Percentiles rank a stretch among this genome's conserved stretches.
phyloP scores from a whole-genome alignment of 2,888 invertebrate species.

The Tiliacea aurago region DNA sequence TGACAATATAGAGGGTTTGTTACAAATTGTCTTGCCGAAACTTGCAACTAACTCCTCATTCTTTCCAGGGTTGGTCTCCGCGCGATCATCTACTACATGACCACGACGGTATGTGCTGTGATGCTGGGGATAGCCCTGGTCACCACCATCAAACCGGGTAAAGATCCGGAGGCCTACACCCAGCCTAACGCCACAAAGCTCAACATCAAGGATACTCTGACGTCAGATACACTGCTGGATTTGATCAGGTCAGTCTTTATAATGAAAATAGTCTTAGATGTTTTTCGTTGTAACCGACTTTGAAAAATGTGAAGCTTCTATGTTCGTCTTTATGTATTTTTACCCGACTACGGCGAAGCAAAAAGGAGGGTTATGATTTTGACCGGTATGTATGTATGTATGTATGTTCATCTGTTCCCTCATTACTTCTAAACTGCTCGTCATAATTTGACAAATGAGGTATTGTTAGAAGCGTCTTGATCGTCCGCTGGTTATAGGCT shows the following conservation, averaged over 20 bases:
- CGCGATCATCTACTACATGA: slow-evolving; percentile 97
- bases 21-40: neutral
- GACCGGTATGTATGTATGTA: too few species aligned
- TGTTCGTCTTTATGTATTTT: too few species aligned
- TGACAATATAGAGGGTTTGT: neutral
- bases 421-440: too few species aligned
- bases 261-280: neutral
- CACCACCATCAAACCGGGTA: slow-evolving; percentile 96
- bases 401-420: too few species aligned
- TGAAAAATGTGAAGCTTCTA: too few species aligned
- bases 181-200: slow-evolving; percentile 87
- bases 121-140: slow-evolving; percentile 97
- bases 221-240: slow-evolving; percentile 97
- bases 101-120: slow-evolving; percentile 97
- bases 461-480: too few species aligned
- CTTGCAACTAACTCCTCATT: slow-evolving; percentile 9
- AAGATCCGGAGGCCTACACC: slow-evolving; percentile 80
- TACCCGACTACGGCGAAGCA: too few species aligned
- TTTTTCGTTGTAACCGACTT: neutral
- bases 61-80: slow-evolving; percentile 91
- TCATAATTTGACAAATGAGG: too few species aligned
- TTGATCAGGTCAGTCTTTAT: slow-evolving; percentile 93
- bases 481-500: too few species aligned
- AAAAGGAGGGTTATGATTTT: too few species aligned
- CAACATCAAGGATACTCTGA: slow-evolving; percentile 92